These are phyloP conservation scores for Alethe castanea DNA, from an alignment of 2,113 vertebrate genomes.

Conservation along the genomic window DNA sequence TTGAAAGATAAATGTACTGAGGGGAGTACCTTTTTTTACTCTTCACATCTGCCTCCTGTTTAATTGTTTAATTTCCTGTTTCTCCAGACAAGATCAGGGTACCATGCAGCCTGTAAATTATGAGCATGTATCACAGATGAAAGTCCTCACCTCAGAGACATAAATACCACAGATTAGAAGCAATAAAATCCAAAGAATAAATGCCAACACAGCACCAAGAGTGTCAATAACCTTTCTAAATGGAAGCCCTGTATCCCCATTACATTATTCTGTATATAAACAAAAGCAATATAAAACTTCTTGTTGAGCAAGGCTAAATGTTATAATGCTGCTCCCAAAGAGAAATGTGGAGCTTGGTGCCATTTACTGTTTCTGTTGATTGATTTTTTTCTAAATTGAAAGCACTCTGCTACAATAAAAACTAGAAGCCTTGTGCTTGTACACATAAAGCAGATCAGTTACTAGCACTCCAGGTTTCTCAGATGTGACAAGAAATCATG, in stretches of 20 bases:
- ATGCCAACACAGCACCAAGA: slow-evolving; percentile 17
- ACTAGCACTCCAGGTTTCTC: not conserved
- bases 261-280: slow-evolving; percentile 37
- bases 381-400: slow-evolving; percentile 38
- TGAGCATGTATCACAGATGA: not conserved
- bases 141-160: slow-evolving; percentile 19
- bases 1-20: not conserved
- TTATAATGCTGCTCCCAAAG: not conserved
- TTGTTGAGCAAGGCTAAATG: slow-evolving; percentile 11
- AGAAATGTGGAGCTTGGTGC: not conserved
- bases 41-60: not conserved
- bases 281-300: slow-evolving; percentile 22
- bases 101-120: not conserved
- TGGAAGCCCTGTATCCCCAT: not conserved
- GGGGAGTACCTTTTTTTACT: not conserved
- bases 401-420: slow-evolving; percentile 10
- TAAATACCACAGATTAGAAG: slow-evolving; percentile 43
- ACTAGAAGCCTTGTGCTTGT: not conserved
- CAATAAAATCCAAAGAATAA: slow-evolving; percentile 45
- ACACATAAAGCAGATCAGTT: not conserved
- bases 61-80: slow-evolving; percentile 44
- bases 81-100: not conserved
- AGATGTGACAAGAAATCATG: not conserved
- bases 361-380: slow-evolving; percentile 28
- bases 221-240: slow-evolving; percentile 38